Percentiles rank a stretch among this genome's conserved stretches.
Evolutionary conservation across 2,888 invertebrate species (phyloP).

Genomic region (Cerastoderma edule): DNA sequence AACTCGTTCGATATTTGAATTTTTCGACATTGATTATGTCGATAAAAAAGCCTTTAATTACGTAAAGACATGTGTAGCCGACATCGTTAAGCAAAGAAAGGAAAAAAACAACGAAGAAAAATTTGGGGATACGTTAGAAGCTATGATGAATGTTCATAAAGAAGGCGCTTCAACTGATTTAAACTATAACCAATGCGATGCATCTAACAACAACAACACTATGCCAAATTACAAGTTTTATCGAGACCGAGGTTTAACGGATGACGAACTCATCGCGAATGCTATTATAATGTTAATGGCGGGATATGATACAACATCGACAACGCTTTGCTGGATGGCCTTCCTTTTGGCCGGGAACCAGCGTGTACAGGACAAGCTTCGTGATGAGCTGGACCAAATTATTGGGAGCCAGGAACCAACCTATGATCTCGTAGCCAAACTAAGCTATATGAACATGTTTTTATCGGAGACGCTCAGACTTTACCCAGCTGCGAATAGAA

Average conservation of each 20-base stretch:
- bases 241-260: conserved; percentile 43
- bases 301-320: conserved; percentile 62
- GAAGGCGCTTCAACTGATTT: neutral
- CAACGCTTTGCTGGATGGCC: conserved; percentile 50
- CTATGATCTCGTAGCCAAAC: conserved; percentile 43
- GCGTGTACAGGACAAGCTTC: conserved; percentile 37
- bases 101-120: neutral
- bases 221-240: conserved; percentile 4
- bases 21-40: conserved; percentile 35
- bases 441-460: conserved; percentile 57
- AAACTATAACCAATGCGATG: neutral
- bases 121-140: conserved; percentile 39
- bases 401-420: conserved; percentile 33
- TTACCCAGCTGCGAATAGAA: conserved; percentile 55
- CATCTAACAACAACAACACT: neutral
- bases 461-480: conserved; percentile 55
- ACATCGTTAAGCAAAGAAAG: conserved; percentile 34
- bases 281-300: conserved; percentile 54
- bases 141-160: conserved; percentile 42
- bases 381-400: conserved; percentile 27
- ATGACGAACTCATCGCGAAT: conserved; percentile 54
- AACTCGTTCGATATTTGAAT: conserved; percentile 32
- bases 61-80: conserved; percentile 31
- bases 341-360: conserved; percentile 53
- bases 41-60: conserved; percentile 34